Evolutionary conservation across 2,888 invertebrate genomes (phyloP).

Genomic region (Tholera decimalis): DNA sequence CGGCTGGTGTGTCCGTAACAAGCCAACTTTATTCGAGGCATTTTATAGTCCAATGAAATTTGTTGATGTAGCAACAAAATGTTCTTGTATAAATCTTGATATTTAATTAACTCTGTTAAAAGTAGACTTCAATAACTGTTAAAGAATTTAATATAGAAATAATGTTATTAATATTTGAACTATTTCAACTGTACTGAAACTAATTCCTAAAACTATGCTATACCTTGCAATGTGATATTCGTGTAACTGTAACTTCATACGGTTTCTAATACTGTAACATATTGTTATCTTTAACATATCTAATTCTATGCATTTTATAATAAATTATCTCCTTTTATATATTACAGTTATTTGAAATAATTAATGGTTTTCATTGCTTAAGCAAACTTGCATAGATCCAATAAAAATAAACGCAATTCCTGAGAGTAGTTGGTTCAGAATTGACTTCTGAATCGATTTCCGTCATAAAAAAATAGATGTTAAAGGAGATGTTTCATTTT

Average conservation of each 20-base stretch:
- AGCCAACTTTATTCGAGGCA: slow-evolving; percentile 11
- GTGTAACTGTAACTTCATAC: slow-evolving; percentile 70
- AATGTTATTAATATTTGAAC: slow-evolving; percentile 41
- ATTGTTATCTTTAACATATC: slow-evolving; percentile 78
- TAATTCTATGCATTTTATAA: slow-evolving; percentile 77
- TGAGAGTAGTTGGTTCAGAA: too few relatives aligned
- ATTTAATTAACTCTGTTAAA: slow-evolving; percentile 19
- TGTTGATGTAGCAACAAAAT: slow-evolving; percentile 1
- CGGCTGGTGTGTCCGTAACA: slow-evolving; percentile 82
- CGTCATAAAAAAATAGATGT: too few relatives aligned
- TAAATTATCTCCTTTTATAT: slow-evolving; percentile 73
- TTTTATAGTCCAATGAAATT: background rate
- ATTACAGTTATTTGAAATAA: slow-evolving; percentile 71
- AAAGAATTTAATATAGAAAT: slow-evolving; percentile 48
- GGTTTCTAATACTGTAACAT: slow-evolving; percentile 71
- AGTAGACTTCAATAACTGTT: slow-evolving; percentile 22
- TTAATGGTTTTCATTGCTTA: slow-evolving; percentile 42
- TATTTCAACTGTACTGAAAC: slow-evolving; percentile 67
- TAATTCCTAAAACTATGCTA: slow-evolving; percentile 59
- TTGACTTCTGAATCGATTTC: too few relatives aligned
- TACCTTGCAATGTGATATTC: slow-evolving; percentile 78
- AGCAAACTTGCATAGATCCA: too few relatives aligned
- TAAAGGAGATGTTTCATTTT: too few relatives aligned
- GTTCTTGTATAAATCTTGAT: slow-evolving; percentile 8
- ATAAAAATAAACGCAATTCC: too few relatives aligned